These are phyloP conservation scores for Trogon surrucura DNA, from an alignment of 2,113 vertebrate genomes.

Conservation along the genomic window DNA sequence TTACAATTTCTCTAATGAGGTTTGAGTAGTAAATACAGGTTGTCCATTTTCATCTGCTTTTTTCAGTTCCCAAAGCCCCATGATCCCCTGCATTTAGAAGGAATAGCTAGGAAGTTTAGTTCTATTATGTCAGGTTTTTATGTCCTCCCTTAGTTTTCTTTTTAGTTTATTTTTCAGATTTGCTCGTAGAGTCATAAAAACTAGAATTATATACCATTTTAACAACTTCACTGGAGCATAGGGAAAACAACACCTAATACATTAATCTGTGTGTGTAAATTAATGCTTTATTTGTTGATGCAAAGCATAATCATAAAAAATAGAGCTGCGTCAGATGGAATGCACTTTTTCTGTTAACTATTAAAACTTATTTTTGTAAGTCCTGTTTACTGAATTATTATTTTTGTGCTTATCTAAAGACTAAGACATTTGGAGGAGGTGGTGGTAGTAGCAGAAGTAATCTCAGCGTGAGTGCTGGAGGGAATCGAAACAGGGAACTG, in stretches of 20 bases:
- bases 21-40: not conserved
- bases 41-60: not conserved
- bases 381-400: slow-evolving; percentile 21
- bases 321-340: not conserved
- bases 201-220: slow-evolving; percentile 24
- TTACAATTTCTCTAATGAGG: not conserved
- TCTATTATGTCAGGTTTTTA: not conserved
- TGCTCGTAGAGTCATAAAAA: slow-evolving; percentile 14
- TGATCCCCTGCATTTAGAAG: not conserved
- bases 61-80: not conserved
- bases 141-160: not conserved
- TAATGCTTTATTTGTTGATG: slow-evolving; percentile 33
- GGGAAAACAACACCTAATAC: not conserved
- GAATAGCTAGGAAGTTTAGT: not conserved
- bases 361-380: slow-evolving; percentile 34
- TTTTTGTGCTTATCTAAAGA: slow-evolving; percentile 74
- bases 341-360: not conserved
- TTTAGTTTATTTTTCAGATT: slow-evolving; percentile 5
- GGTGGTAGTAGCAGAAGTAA: slow-evolving; percentile 90
- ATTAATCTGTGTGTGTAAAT: not conserved
- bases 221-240: not conserved
- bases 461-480: slow-evolving; percentile 80
- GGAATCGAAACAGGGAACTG: slow-evolving; percentile 82
- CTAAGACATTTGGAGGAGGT: slow-evolving; percentile 93
- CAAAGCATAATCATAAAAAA: slow-evolving; percentile 21